Conservation (phyloP, 2,888 invertebrate species). For the Teleiodes luculella region DNA sequence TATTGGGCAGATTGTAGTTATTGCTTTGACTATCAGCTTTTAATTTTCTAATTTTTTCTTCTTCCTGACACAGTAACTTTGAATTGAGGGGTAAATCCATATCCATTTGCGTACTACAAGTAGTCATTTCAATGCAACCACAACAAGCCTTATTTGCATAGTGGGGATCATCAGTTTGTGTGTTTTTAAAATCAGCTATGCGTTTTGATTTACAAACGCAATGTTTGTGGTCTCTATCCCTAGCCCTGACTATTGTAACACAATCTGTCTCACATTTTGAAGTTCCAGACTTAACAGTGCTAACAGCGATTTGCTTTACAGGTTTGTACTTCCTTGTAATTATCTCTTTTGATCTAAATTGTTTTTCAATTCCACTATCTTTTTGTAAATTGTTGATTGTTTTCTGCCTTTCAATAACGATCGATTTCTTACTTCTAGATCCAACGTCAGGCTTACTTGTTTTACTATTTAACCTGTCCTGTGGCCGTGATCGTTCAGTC, state of each 20-base stretch:
- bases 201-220: background rate
- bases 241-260: background rate
- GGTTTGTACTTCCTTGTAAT: conserved; percentile 28
- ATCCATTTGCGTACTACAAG: conserved; percentile 40
- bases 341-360: conserved; percentile 37
- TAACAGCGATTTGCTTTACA: background rate
- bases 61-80: too few species aligned
- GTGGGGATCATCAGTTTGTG: background rate
- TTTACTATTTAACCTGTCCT: background rate
- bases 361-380: conserved; percentile 24
- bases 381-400: conserved; percentile 33
- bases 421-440: conserved; percentile 22
- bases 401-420: conserved; percentile 41
- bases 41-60: too few species aligned
- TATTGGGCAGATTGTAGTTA: background rate
- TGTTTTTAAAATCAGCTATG: too few species aligned
- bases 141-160: conserved; percentile 34
- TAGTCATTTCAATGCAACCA: conserved; percentile 30
- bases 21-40: background rate
- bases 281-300: background rate
- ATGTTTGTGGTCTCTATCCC: background rate
- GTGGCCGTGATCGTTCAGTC: background rate
- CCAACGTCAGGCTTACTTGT: background rate
- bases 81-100: conserved; percentile 1
- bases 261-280: background rate